Percentiles rank a stretch among this genome's conserved stretches.
Evolutionary conservation across 2,113 vertebrate genomes (phyloP).

Genomic region (Eptatretus burgeri): DNA sequence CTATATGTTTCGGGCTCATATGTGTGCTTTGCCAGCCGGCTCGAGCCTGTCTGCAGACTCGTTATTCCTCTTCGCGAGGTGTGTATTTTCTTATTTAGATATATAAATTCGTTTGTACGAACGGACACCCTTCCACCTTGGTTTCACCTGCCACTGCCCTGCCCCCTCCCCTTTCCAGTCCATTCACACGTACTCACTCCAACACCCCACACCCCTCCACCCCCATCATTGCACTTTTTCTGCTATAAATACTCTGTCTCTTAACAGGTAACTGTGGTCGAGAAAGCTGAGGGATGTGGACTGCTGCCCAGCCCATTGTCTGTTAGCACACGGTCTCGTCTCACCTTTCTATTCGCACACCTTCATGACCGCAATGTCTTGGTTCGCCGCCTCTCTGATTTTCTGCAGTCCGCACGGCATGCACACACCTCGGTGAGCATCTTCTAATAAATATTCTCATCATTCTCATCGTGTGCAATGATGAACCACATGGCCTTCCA

Average conservation of each 20-base stretch:
- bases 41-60: constrained; percentile 69
- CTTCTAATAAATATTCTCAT: no score
- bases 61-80: constrained; percentile 88
- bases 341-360: constrained; percentile 93
- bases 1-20: constrained; percentile 99
- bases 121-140: no score
- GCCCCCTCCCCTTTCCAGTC: background rate
- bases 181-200: background rate
- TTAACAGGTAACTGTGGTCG: constrained; percentile 70
- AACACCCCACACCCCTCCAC: background rate
- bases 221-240: background rate
- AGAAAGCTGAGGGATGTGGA: constrained; percentile 87
- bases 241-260: constrained; percentile 6
- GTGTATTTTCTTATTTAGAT: constrained; percentile 6
- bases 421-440: no score
- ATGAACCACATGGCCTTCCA: no score
- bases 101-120: no score
- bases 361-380: constrained; percentile 82
- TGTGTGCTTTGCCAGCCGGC: constrained; percentile 93
- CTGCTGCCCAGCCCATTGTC: constrained; percentile 74
- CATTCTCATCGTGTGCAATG: no score
- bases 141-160: no score
- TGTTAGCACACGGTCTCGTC: constrained; percentile 91
- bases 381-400: constrained; percentile 89
- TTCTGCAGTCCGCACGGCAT: constrained; percentile 20